Percentiles rank a stretch among this genome's conserved stretches.
Evolutionary conservation across 2,888 invertebrate genomes (phyloP).

Genomic region (Lobophora halterata): DNA sequence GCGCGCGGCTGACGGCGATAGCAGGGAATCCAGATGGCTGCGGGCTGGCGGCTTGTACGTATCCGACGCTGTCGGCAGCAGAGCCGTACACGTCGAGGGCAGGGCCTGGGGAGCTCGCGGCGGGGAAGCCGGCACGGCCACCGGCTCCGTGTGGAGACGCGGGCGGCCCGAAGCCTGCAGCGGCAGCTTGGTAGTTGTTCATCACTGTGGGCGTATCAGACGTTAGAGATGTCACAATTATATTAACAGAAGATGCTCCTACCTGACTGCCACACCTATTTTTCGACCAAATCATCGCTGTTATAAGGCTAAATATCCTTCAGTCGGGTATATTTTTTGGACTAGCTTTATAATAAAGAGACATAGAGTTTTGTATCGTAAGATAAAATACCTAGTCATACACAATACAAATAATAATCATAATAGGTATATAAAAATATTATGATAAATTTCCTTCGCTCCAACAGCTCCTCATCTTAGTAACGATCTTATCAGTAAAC

Average conservation of each 20-base stretch:
- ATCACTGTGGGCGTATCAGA: constrained; percentile 86
- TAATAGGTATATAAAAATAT: too few relatives aligned
- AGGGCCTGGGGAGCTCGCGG: constrained; percentile 95
- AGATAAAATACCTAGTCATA: too few relatives aligned
- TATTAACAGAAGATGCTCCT: too few relatives aligned
- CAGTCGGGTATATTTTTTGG: too few relatives aligned
- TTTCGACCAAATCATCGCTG: too few relatives aligned
- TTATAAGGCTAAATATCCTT: too few relatives aligned
- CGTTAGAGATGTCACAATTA: too few relatives aligned
- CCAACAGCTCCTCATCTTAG: constrained; percentile 23
- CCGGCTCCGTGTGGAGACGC: constrained; percentile 90
- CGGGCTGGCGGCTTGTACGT: constrained; percentile 98
- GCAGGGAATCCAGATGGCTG: constrained; percentile 97
- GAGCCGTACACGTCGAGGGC: constrained; percentile 96
- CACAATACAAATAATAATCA: too few relatives aligned
- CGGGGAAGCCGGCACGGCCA: constrained; percentile 90
- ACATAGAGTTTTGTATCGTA: too few relatives aligned
- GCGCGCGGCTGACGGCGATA: constrained; percentile 95
- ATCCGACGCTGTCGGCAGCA: constrained; percentile 93
- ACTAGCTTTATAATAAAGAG: too few relatives aligned
- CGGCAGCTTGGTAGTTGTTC: constrained; percentile 96
- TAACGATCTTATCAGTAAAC: constrained; percentile 11
- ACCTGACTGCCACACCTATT: too few relatives aligned
- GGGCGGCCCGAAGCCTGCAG: constrained; percentile 89
- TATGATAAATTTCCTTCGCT: neutral